Percentiles rank a stretch among this genome's conserved stretches.
Evolutionary conservation across 2,113 vertebrate species (phyloP).

Genomic region (Mola mola): DNA sequence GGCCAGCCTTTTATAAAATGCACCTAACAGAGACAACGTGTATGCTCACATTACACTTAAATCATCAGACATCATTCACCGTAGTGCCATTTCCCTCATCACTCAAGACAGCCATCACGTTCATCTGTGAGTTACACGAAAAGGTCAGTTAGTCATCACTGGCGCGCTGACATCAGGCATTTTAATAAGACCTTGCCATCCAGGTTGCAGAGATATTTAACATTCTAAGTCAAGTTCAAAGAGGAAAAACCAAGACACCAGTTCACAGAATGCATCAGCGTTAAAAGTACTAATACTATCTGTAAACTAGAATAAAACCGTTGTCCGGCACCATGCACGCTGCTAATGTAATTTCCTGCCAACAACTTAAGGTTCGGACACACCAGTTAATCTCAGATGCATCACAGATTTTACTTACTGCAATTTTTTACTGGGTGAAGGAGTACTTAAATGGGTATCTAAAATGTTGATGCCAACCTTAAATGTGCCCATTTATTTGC

Average conservation of each 20-base stretch:
- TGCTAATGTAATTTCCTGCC: no score
- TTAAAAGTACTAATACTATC: no score
- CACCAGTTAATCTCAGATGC: no score
- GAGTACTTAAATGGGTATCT: no score
- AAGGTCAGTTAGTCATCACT: constrained; percentile 12
- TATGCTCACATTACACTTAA: constrained; percentile 2
- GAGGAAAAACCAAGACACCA: neutral
- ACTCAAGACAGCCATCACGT: neutral
- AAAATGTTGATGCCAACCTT: no score
- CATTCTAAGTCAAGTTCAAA: constrained; percentile 1
- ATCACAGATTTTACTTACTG: no score
- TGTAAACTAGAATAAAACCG: neutral
- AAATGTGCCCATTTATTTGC: no score
- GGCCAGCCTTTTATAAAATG: no score
- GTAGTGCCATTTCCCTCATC: constrained; percentile 10
- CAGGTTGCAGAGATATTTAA: neutral
- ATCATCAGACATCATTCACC: constrained; percentile 11
- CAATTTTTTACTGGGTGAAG: no score
- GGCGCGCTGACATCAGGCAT: neutral
- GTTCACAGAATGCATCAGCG: neutral
- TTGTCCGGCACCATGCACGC: no score
- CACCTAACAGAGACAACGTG: neutral
- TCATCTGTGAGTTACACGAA: constrained; percentile 19
- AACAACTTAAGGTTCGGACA: no score
- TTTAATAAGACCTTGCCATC: constrained; percentile 1